phyloP scores from a whole-genome alignment of 2,113 vertebrate species.

The Tiliqua scincoides region DNA sequence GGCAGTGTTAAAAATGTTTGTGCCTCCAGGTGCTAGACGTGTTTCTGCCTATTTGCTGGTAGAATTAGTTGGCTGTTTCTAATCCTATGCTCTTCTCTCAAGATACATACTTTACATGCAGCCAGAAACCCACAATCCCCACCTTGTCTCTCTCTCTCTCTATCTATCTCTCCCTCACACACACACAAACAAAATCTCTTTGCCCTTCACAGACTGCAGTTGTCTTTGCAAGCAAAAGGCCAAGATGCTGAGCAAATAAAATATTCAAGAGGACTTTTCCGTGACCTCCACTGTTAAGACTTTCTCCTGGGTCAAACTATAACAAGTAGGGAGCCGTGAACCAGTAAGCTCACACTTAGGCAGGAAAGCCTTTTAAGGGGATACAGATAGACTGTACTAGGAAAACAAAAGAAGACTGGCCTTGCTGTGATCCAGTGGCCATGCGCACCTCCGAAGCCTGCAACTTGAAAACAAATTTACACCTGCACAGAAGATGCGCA shows the following conservation, averaged over 20 bases:
- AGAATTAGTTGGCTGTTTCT: background rate
- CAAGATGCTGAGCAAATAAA: slow-evolving; percentile 62
- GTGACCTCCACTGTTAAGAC: slow-evolving; percentile 47
- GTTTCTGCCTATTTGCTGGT: background rate
- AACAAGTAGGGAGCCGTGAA: slow-evolving; percentile 12
- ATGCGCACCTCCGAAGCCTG: background rate
- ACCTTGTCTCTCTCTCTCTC: no score
- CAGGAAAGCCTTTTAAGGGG: background rate
- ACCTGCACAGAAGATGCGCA: background rate
- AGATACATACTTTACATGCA: accelerated
- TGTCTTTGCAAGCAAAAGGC: slow-evolving; percentile 56
- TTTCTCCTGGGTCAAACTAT: slow-evolving; percentile 21
- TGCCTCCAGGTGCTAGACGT: no score
- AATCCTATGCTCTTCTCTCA: background rate
- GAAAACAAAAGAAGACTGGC: no score
- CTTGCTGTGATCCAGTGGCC: background rate
- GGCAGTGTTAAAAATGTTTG: no score
- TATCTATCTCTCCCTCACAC: background rate
- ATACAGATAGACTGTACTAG: background rate
- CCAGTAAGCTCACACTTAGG: background rate
- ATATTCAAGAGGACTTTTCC: slow-evolving; percentile 65
- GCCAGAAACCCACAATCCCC: background rate
- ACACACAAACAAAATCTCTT: background rate
- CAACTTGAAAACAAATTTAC: background rate
- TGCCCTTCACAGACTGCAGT: slow-evolving; percentile 56